Evolutionary conservation across 2,113 vertebrate genomes (phyloP).

Genomic region (Gnathonemus longibarbis): DNA sequence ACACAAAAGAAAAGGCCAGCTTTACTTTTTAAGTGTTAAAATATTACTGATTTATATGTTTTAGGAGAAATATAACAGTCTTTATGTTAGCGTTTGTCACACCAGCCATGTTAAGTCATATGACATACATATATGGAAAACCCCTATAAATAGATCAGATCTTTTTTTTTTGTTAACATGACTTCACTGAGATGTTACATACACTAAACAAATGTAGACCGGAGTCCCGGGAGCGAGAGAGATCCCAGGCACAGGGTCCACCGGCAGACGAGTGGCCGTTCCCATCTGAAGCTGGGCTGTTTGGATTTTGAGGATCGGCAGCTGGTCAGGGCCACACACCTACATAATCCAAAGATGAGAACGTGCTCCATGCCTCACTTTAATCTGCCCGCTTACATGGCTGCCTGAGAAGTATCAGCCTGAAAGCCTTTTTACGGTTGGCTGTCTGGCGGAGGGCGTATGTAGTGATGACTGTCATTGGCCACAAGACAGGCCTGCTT

Average conservation of each 20-base stretch:
- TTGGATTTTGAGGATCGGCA: slow-evolving; percentile 11
- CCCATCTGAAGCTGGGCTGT: neutral
- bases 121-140: neutral
- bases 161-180: neutral
- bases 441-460: slow-evolving; percentile 29
- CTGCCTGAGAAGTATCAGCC: slow-evolving; percentile 31
- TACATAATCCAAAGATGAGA: slow-evolving; percentile 12
- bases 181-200: neutral
- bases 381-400: slow-evolving; percentile 26
- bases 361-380: neutral
- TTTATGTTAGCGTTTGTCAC: neutral
- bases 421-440: slow-evolving; percentile 31
- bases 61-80: neutral
- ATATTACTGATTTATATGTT: neutral
- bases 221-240: neutral
- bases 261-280: neutral
- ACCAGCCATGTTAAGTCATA: neutral
- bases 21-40: neutral
- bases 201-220: neutral
- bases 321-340: slow-evolving; percentile 14
- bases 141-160: neutral
- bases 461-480: slow-evolving; percentile 30
- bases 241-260: neutral
- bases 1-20: neutral
- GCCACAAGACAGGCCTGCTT: slow-evolving; percentile 19